Conservation (phyloP, 2,113 vertebrate species). For the Phaethon lepturus region DNA sequence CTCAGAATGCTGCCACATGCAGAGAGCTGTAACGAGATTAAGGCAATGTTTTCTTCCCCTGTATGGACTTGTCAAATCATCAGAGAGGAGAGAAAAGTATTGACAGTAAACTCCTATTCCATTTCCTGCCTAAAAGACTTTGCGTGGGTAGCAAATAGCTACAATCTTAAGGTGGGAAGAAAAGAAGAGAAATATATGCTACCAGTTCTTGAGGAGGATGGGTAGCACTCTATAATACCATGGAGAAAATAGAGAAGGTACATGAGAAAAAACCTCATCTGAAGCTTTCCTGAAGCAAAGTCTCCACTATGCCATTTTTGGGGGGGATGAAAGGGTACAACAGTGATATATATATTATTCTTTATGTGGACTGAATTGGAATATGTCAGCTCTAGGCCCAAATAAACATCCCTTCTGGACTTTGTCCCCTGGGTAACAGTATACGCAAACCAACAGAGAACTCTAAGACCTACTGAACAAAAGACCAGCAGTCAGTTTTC, state of each 20-base stretch:
- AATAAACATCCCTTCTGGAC: not conserved
- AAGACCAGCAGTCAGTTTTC: not conserved
- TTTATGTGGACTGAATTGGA: not conserved
- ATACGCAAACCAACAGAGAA: not conserved
- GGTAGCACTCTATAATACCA: not conserved
- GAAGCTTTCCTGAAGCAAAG: not conserved
- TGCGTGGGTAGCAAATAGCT: not conserved
- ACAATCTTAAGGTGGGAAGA: not conserved
- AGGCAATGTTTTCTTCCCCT: not conserved
- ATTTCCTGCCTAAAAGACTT: not conserved
- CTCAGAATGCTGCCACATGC: not conserved
- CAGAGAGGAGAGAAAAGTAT: not conserved
- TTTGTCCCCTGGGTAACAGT: not conserved
- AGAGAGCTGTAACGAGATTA: not conserved
- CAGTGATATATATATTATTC: not conserved
- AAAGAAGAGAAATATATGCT: not conserved
- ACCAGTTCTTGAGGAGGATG: not conserved
- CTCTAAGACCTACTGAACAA: not conserved
- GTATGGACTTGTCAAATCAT: not conserved
- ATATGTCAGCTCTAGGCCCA: not conserved
- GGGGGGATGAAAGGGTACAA: not conserved
- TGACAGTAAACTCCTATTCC: not conserved
- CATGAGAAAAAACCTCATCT: not conserved
- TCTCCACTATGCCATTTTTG: not conserved
- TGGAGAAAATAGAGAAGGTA: not conserved